Conservation (phyloP, 1,140 invertebrate genomes). For the Drosophila nigrodunni region DNA sequence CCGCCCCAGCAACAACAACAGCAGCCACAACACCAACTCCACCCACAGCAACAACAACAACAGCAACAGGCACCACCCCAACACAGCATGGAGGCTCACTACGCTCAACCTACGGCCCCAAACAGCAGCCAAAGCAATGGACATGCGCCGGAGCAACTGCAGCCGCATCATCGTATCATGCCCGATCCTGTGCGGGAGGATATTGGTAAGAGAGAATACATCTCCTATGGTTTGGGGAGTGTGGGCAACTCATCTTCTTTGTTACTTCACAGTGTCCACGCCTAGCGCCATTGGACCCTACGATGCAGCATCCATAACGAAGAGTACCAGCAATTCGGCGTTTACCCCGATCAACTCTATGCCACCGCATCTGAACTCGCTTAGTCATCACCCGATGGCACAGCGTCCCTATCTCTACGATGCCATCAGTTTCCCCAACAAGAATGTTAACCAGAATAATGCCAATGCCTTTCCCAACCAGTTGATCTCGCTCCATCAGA, state of each 20-base stretch:
- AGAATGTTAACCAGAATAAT: slow-evolving; percentile 85
- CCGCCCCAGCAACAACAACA: slow-evolving; percentile 72
- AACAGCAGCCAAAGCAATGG: slow-evolving; percentile 68
- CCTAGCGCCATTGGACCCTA: slow-evolving; percentile 77
- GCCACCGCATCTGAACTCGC: slow-evolving; percentile 91
- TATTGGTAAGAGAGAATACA: slow-evolving; percentile 83
- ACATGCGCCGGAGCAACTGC: slow-evolving; percentile 71
- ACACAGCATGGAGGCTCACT: slow-evolving; percentile 73
- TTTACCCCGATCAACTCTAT: slow-evolving; percentile 97
- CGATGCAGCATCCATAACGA: slow-evolving; percentile 84
- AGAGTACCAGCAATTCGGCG: slow-evolving; percentile 91
- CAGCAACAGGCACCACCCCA: slow-evolving; percentile 84
- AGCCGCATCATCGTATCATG: slow-evolving; percentile 81
- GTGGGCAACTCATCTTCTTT: neutral
- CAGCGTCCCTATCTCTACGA: slow-evolving; percentile 96
- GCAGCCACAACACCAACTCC: slow-evolving; percentile 86
- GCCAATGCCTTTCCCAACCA: slow-evolving; percentile 96
- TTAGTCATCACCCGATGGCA: slow-evolving; percentile 90
- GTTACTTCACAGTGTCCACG: slow-evolving; percentile 64
- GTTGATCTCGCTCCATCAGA: slow-evolving; percentile 97
- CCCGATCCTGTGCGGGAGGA: slow-evolving; percentile 84
- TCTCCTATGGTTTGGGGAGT: neutral
- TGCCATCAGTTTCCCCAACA: slow-evolving; percentile 92
- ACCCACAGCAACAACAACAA: slow-evolving; percentile 86
- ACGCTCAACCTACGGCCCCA: slow-evolving; percentile 63